Conservation (phyloP, 2,888 invertebrate genomes). For the Schizaphis graminum region DNA sequence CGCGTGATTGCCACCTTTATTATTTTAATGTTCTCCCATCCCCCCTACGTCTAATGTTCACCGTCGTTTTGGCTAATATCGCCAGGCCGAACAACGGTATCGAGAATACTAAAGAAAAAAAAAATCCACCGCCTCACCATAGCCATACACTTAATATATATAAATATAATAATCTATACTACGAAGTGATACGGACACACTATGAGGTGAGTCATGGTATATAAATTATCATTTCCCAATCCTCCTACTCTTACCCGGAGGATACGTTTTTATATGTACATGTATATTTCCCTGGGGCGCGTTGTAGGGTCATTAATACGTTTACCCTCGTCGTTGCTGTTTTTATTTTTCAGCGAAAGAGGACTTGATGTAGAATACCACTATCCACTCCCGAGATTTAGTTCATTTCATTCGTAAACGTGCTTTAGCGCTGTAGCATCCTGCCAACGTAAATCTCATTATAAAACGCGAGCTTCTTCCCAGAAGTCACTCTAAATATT, state of each 20-base stretch:
- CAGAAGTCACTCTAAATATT: neutral
- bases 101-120: neutral
- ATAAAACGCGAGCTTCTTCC: neutral
- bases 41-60: neutral
- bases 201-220: constrained; percentile 26
- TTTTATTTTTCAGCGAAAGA: neutral
- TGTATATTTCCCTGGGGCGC: constrained; percentile 9
- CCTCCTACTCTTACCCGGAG: neutral
- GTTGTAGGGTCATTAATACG: constrained; percentile 6
- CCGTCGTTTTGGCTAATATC: constrained; percentile 33
- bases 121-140: neutral
- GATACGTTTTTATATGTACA: neutral
- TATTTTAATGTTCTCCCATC: constrained; percentile 18
- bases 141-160: neutral
- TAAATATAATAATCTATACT: neutral
- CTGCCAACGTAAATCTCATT: constrained; percentile 25
- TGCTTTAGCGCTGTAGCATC: neutral
- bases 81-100: neutral
- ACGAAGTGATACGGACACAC: constrained; percentile 4
- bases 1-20: constrained; percentile 41
- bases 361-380: constrained; percentile 20
- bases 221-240: constrained; percentile 14
- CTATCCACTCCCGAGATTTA: neutral
- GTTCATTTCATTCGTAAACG: neutral
- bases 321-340: neutral